Base-by-base conservation (phyloP, 2,888 invertebrate species). In the Cephus rjabovi region DNA sequence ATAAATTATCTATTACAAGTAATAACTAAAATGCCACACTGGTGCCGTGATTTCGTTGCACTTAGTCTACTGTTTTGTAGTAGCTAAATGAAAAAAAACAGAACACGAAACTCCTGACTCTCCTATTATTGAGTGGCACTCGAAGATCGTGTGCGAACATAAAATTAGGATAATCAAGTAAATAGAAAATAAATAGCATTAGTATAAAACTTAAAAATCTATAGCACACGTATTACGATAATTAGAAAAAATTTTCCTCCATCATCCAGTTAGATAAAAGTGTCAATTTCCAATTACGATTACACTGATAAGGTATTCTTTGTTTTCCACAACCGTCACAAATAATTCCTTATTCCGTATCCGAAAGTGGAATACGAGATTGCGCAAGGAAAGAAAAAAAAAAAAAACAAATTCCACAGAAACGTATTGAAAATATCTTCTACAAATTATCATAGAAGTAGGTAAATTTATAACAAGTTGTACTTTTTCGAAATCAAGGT, bases 101-200 rank as follows among this genome's bases (percentile, higher is more conserved):
- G 23, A 56, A 56, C 23, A 23, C 23, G 23, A 56, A 56, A 56
- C 56, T 9, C 23, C 56, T 9, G 9, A 23, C 56, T 56, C 23
- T 56, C 2, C 56, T 23, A 56, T 56, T 23, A 56, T 23, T 23
- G 56, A 56, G 6, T 23, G 23, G 2, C 23, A 56, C 9, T 56
- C 11, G 15, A 70, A 23, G 2, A 30, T 31, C 71, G 71, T 71
- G 71, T 11, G 33, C 34, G n/a, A 73, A 40, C 11, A n/a, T 77
- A 74, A 73, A 31, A 75, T 40, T 15, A 40, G 1, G 37, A 15
- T 4, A 37, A 37, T 37, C 37, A 35, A 34, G 33, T 76, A 33
- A 75, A 71, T 37, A 69, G 34, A 79, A 73, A 80, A 79, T 82
- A 83, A 83, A 82, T 82, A 83, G 70, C 77, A 79, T 74, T 79